Evolutionary conservation across 1,140 invertebrate genomes (phyloP), one percentile per base, ranked within the genome.

Genomic region (Drosophila truncata): DNA sequence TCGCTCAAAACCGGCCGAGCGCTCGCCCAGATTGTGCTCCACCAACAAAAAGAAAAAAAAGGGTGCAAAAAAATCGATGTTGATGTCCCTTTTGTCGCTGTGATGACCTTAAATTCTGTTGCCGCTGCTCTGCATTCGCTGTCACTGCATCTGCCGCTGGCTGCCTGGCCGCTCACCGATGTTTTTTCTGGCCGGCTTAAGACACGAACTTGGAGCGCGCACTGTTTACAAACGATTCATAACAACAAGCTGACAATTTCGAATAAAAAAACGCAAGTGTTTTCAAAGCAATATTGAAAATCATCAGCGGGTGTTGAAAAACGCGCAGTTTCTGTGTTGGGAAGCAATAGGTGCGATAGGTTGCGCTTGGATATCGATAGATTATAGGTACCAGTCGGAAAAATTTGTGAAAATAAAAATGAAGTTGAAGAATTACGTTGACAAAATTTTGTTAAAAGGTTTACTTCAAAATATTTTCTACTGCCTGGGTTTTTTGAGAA

Each of bases 61-160:
- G 84, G 85, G 85, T 84, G 84, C 82, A 90, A 88, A 88, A 82
- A 87, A 88, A 88, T 88, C 84, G 84, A 88, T 86, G 82, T 82
- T 77, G 76, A 86, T 84, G 80, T 90, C 78, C 84, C 81, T 84
- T 80, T 83, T 77, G 49, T 70, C 46, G 39, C 49, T 58, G 41
- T 61, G 55, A 62, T 61, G 55, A 62, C 62, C 62, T 42, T 42
- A 64, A 31, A 64, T 64, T 61, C 55, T 52, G 37, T 63, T 41
- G 47, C 16, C 50, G 39, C 57, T 57, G 35, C 50, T 66, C 29
- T 25, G 44, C 49, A 23, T 54, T 54, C 35, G 35, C 46, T 49
- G 39, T 31, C 41, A 20, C 16, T 50, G 33, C 47, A 9, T 39
- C 46, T 59, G 27, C 25, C 47, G 54, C 33, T 59, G 72, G n/a